phyloP scores from a whole-genome alignment of 64 coral and sea anemone species.

The Pachyseris speciosa region DNA sequence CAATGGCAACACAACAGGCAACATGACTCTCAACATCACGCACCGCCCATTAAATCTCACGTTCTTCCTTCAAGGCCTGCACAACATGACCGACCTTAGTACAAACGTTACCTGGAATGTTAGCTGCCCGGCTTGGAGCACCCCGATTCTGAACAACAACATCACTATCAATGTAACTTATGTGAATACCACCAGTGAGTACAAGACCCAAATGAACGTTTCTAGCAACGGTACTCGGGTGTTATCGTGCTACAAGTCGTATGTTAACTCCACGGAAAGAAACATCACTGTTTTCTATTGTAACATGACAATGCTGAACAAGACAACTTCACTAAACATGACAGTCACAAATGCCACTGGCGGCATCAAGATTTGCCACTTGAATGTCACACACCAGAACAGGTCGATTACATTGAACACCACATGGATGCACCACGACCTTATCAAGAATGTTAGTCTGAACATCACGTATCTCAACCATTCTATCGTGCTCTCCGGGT shows the following conservation, averaged over 20 bases:
- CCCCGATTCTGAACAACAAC: slow-evolving; percentile 65
- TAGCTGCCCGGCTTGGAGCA: slow-evolving; percentile 45
- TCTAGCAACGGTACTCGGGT: slow-evolving; percentile 30
- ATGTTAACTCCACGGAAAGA: slow-evolving; percentile 45
- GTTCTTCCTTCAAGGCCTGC: slow-evolving; percentile 26
- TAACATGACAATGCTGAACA: slow-evolving; percentile 49
- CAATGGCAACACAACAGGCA: slow-evolving; percentile 54
- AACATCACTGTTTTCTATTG: slow-evolving; percentile 58
- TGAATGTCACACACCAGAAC: slow-evolving; percentile 75
- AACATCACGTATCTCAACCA: slow-evolving; percentile 81
- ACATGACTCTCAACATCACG: slow-evolving; percentile 64
- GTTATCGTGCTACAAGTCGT: slow-evolving; percentile 29
- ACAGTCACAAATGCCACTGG: slow-evolving; percentile 40
- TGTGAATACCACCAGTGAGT: slow-evolving; percentile 39
- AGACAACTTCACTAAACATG: slow-evolving; percentile 59
- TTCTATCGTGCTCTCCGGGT: slow-evolving; percentile 53
- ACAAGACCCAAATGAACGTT: slow-evolving; percentile 38
- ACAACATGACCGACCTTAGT: slow-evolving; percentile 41
- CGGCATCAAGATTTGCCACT: slow-evolving; percentile 47
- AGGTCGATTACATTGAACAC: slow-evolving; percentile 68
- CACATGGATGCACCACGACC: slow-evolving; percentile 36
- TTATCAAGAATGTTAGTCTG: slow-evolving; percentile 59
- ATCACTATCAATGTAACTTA: slow-evolving; percentile 73
- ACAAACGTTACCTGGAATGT: slow-evolving; percentile 65
- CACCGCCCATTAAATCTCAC: slow-evolving; percentile 68